Base-by-base conservation (phyloP, 2,888 invertebrate species). In the Oegoconia quadripuncta region DNA sequence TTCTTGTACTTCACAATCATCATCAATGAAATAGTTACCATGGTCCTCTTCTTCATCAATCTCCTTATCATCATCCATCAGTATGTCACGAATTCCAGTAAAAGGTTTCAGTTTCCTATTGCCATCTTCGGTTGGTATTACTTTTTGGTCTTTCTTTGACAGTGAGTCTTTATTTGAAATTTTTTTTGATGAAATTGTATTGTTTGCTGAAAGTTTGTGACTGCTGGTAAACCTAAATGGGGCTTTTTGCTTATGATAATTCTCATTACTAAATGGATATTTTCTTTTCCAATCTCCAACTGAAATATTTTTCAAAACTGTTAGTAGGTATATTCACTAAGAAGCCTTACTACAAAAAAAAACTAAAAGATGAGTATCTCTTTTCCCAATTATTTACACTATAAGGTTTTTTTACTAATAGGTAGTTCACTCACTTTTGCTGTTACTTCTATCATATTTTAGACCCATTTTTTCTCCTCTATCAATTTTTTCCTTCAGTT, bases 401-500 rank as follows among this genome's bases (percentile, higher is more conserved):
- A 8, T 8, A 22, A 22, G 9, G 7, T 22, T 22, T 9, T n/a
- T n/a, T n/a, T n/a, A n/a, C n/a, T n/a, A 15, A 29, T 29, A 29
- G 78, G 53, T 41, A 35, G 28, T 88, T 88, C 41, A 41, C 38
- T 44, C 13, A 44, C 37, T 17, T 16, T 29, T 22, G 44, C 14
- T 48, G 36, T 34, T 42, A 3, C 11, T 49, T 37, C 83, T 68
- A 6, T 67, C 64, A 47, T 69, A 76, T 44, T 72, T 61, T 6
- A 86, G 70, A 9, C 88, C 87, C 62, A 94, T 89, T 60, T 91
- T 90, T 82, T 96, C 95, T 15, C 96, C 96, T 44, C 95, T 89
- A 44, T 92, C 89, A 36, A 90, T 61, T 64, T 91, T 92, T 60
- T 94, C 95, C 44, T 90, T 89, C 20, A 88, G 78, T 44, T 90